Percentiles rank a stretch among this genome's conserved stretches.
phyloP scores from a whole-genome alignment of 2,888 invertebrate species.

The Girardia tigrina region DNA sequence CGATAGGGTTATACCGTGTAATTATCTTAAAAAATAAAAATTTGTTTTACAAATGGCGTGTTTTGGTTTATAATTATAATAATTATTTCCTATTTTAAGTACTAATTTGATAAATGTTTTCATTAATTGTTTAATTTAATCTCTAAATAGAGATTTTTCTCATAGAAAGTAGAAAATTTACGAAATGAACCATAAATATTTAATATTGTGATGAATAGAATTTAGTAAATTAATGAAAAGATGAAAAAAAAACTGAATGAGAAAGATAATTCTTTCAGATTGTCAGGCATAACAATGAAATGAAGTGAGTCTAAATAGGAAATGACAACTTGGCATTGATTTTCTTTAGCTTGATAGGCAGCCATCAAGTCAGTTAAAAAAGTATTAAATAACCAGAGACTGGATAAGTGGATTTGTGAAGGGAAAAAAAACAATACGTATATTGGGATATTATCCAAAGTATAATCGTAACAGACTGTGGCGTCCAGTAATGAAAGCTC shows the following conservation, averaged over 20 bases:
- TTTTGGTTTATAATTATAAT: too few relatives aligned
- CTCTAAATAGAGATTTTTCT: neutral
- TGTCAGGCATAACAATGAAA: constrained; percentile 13
- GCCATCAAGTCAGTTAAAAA: neutral
- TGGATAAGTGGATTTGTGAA: neutral
- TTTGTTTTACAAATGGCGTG: too few relatives aligned
- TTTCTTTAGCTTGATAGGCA: constrained; percentile 7
- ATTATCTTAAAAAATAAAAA: too few relatives aligned
- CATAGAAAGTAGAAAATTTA: neutral
- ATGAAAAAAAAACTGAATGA: neutral
- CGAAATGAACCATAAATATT: constrained; percentile 19
- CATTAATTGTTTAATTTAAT: too few relatives aligned
- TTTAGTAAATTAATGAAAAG: neutral
- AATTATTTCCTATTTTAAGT: neutral
- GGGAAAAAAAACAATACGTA: too few relatives aligned
- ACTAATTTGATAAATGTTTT: neutral
- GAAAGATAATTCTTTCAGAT: neutral
- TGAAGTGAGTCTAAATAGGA: constrained; percentile 15
- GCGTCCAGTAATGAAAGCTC: too few relatives aligned
- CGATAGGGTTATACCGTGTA: too few relatives aligned
- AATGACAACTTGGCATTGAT: constrained; percentile 6
- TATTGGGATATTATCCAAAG: too few relatives aligned
- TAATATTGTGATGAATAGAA: neutral
- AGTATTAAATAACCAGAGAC: neutral
- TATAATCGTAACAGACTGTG: too few relatives aligned